Evolutionary conservation across 2,113 vertebrate species (phyloP), one percentile per base, ranked within the genome.

Genomic region (Chaenogobius annularis): DNA sequence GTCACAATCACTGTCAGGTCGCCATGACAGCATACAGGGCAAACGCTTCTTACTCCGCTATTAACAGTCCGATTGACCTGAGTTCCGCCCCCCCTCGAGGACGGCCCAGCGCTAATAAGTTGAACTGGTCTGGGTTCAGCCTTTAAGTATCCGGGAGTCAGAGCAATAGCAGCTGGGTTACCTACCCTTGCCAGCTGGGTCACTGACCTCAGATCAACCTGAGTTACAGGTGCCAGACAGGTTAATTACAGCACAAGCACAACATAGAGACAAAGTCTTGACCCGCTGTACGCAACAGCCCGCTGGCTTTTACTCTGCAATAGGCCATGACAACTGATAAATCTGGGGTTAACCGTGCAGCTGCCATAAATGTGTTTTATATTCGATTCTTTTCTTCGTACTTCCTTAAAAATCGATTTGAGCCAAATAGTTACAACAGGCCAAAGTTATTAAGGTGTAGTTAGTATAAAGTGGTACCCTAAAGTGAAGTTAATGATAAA

Each of bases 171-270:
- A 83, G 80, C 85, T 88, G 83, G 85, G 87, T 81, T 85, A 81
- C 86, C 83, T 79, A 66, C 66, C 82, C n/a, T 50, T 78, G 80
- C 73, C 83, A 82, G 76, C 75, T 55, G 79, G 71, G 85, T 85
- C 83, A 73, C 69, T 85, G 87, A 87, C 89, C 85, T 19, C 67
- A 75, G 80, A 70, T 79, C 84, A 77, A 67, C 48, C 67, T n/a
- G 68, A 88, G 83, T 66, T 82, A 74, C 84, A 77, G 83, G 77
- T 83, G 80, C 78, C 86, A 89, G 77, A 82, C 78, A 71, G 87
- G 84, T 88, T 89, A 85, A 88, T 90, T 71, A 78, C 84, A 81
- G 22, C 81, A 78, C 83, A 81, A 82, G 81, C 73, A 74, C 84
- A 85, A 86, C 81, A 85, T 84, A 85, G 87, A 82, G 69, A 84